Percentiles rank a stretch among this genome's conserved stretches.
Evolutionary conservation across 2,113 vertebrate species (phyloP).

Genomic region (Macrotus californicus): DNA sequence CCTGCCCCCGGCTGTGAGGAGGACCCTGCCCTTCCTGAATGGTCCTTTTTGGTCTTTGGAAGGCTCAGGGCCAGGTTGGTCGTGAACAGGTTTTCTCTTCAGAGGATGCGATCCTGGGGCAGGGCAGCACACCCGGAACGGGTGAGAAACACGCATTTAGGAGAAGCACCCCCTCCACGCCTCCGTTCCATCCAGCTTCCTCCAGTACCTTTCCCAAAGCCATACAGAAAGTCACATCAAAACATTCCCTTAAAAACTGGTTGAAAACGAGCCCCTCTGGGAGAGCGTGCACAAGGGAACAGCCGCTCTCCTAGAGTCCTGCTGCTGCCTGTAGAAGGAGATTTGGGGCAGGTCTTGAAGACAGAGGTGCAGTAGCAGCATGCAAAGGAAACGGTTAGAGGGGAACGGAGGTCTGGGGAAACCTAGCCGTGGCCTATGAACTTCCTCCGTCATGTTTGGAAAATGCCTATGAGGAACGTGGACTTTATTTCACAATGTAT

Average conservation of each 20-base stretch:
- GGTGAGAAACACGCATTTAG: not conserved
- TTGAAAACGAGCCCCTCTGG: not conserved
- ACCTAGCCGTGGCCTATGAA: not conserved
- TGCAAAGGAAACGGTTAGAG: not conserved
- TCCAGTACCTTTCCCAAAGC: not conserved
- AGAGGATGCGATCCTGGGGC: no score
- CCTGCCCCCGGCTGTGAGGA: not conserved
- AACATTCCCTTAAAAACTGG: not conserved
- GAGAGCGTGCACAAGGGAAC: not conserved
- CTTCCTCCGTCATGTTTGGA: not conserved
- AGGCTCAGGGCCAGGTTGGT: not conserved
- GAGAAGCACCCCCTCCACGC: not conserved
- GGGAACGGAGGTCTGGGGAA: not conserved
- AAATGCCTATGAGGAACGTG: not conserved
- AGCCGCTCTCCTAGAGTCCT: not conserved
- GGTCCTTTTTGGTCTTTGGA: not conserved
- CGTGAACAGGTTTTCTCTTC: not conserved
- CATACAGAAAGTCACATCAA: not conserved
- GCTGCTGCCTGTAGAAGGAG: not conserved
- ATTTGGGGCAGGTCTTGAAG: not conserved
- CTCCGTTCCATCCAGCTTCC: not conserved
- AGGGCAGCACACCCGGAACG: not conserved
- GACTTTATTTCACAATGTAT: not conserved
- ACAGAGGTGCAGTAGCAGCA: not conserved
- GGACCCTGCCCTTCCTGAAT: not conserved